Conservation (phyloP, 2,113 vertebrate genomes). For the Talpa occidentalis region DNA sequence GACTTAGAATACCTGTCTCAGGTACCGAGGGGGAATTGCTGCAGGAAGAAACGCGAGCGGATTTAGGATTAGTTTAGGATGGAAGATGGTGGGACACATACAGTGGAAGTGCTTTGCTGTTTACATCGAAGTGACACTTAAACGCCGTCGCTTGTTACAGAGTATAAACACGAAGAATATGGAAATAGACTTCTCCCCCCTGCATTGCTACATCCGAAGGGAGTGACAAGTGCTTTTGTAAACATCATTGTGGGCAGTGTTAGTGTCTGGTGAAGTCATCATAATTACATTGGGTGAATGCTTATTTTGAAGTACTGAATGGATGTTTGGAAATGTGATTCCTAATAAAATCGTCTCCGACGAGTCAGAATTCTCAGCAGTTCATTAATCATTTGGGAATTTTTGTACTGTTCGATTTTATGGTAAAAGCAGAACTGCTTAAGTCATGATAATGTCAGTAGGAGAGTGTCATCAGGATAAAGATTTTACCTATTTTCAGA, state of each 20-base stretch:
- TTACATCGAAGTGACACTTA: constrained; percentile 58
- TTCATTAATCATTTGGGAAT: constrained; percentile 74
- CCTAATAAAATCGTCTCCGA: constrained; percentile 57
- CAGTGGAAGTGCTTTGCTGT: constrained; percentile 36
- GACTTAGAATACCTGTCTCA: constrained; percentile 15
- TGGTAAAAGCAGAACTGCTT: constrained; percentile 68
- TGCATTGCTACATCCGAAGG: constrained; percentile 75
- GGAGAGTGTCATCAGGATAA: background rate
- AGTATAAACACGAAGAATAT: constrained; percentile 62
- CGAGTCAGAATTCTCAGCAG: constrained; percentile 70
- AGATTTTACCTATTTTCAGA: constrained; percentile 29
- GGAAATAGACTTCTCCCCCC: constrained; percentile 51
- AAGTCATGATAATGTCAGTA: background rate
- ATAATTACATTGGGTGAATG: constrained; percentile 67
- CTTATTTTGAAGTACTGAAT: constrained; percentile 64
- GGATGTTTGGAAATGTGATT: constrained; percentile 67
- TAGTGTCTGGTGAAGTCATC: constrained; percentile 70
- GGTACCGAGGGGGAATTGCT: background rate
- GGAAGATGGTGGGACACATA: background rate
- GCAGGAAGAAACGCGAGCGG: background rate
- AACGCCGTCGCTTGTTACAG: constrained; percentile 67
- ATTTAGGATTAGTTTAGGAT: background rate
- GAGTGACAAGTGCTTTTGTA: constrained; percentile 72
- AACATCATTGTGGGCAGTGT: constrained; percentile 70
- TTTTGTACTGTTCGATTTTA: constrained; percentile 44